Conservation (phyloP, 2,888 invertebrate genomes). For the Oxystoma pomonae region DNA sequence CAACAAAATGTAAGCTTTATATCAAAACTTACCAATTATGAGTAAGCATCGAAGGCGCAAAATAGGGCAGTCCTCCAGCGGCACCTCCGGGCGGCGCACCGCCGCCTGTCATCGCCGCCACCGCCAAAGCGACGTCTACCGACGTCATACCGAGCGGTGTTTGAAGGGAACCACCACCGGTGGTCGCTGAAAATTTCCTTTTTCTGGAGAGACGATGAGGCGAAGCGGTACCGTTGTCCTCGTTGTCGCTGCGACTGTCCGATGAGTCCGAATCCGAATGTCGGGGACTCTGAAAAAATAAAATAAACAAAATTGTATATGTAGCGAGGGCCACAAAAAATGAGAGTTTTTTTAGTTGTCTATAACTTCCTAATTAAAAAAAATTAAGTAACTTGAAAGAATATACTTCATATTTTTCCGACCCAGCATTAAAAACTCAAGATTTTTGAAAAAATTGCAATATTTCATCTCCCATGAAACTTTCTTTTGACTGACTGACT, state of each 20-base stretch:
- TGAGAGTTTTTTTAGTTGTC: too few species aligned
- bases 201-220: slow-evolving; percentile 27
- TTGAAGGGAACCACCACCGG: slow-evolving; percentile 32
- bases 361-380: too few species aligned
- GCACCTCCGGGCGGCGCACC: slow-evolving; percentile 39
- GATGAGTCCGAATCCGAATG: slow-evolving; percentile 66
- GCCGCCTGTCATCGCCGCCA: slow-evolving; percentile 62
- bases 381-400: too few species aligned
- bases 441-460: too few species aligned
- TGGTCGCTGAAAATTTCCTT: slow-evolving; percentile 26
- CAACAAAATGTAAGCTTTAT: background rate
- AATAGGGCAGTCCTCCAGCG: slow-evolving; percentile 41
- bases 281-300: slow-evolving; percentile 55
- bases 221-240: slow-evolving; percentile 48
- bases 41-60: slow-evolving; percentile 41
- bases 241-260: slow-evolving; percentile 54
- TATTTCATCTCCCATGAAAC: too few species aligned
- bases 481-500: too few species aligned
- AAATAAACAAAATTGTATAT: too few species aligned
- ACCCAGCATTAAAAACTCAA: too few species aligned
- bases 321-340: too few species aligned
- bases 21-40: slow-evolving; percentile 25
- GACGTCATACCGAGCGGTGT: slow-evolving; percentile 53
- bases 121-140: slow-evolving; percentile 55
- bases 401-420: too few species aligned